Evolutionary conservation across 2,888 invertebrate species (phyloP).

Genomic region (Atrina japonica): DNA sequence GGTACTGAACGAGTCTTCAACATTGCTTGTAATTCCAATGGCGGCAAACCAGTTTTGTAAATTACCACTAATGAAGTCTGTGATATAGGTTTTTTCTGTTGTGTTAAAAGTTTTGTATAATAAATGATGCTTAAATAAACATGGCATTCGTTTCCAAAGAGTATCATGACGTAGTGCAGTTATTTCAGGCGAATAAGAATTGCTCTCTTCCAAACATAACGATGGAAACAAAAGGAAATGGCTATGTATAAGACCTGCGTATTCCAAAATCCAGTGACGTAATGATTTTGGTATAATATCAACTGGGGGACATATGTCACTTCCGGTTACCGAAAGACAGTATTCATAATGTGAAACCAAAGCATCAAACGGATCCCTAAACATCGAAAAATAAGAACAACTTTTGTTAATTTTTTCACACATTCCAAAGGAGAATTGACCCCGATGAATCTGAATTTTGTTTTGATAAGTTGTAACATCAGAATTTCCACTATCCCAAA

Average conservation of each 20-base stretch:
- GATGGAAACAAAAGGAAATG: conserved; percentile 36
- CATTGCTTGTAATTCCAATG: conserved; percentile 27
- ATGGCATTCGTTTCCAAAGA: neutral
- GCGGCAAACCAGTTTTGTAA: conserved; percentile 34
- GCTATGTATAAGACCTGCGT: conserved; percentile 28
- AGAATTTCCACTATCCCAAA: conserved; percentile 34
- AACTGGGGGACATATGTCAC: conserved; percentile 24
- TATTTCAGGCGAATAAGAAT: neutral
- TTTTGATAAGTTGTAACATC: conserved; percentile 16
- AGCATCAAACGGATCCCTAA: conserved; percentile 35
- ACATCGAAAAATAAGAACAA: conserved; percentile 36
- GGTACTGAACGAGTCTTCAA: conserved; percentile 21
- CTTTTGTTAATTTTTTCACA: conserved; percentile 36
- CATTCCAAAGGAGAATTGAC: conserved; percentile 35
- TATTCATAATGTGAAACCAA: conserved; percentile 28
- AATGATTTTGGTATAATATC: conserved; percentile 15
- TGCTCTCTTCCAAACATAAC: conserved; percentile 21
- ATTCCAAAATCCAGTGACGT: conserved; percentile 32
- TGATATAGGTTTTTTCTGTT: conserved; percentile 18
- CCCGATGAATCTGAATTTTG: conserved; percentile 34
- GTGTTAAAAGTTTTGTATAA: conserved; percentile 22
- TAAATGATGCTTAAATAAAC: conserved; percentile 34
- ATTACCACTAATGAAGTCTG: conserved; percentile 29
- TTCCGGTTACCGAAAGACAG: conserved; percentile 9
- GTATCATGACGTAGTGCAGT: neutral